A percentile compares a stretch with the other conserved stretches of the same genome.
These are phyloP conservation scores for Paralichthys olivaceus DNA, from an alignment of 2,113 vertebrate species.

Conservation along the genomic window DNA sequence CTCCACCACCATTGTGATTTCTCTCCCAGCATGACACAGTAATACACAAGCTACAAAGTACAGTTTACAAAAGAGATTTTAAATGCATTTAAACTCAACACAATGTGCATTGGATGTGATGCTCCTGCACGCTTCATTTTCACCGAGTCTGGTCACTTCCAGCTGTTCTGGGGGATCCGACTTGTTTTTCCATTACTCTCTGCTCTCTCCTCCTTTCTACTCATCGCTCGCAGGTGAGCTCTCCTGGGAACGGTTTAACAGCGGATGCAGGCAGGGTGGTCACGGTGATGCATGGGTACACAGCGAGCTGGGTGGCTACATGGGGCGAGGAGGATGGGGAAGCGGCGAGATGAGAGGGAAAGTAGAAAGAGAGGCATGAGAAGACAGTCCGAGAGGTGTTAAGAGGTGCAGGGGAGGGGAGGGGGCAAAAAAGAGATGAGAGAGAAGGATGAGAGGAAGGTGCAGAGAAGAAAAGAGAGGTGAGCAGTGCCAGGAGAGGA, in stretches of 20 bases:
- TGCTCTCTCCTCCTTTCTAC: slow-evolving; percentile 27
- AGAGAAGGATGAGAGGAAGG: slow-evolving; percentile 1
- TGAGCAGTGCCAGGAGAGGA: slow-evolving; percentile 13
- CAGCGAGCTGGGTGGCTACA: slow-evolving; percentile 18
- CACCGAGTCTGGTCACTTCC: slow-evolving; percentile 27
- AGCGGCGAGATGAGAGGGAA: slow-evolving; percentile 23
- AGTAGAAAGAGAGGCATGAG: slow-evolving; percentile 27
- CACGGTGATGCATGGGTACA: slow-evolving; percentile 54
- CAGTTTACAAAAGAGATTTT: neutral
- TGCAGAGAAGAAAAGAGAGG: slow-evolving; percentile 8
- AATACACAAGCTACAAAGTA: neutral
- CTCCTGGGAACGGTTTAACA: slow-evolving; percentile 55
- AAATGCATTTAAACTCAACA: neutral
- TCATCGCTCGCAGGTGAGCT: slow-evolving; percentile 55
- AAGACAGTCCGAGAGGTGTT: slow-evolving; percentile 22
- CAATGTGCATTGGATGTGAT: neutral
- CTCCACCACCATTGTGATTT: neutral
- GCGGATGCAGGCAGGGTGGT: slow-evolving; percentile 53
- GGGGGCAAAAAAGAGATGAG: neutral
- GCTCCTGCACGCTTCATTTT: neutral
- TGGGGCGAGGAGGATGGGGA: neutral
- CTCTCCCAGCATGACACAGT: neutral
- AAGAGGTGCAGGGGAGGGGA: neutral
- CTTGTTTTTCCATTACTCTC: slow-evolving; percentile 43
- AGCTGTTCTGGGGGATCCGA: neutral